Conservation (phyloP, 2,888 invertebrate genomes). For the Apotomis betuletana region DNA sequence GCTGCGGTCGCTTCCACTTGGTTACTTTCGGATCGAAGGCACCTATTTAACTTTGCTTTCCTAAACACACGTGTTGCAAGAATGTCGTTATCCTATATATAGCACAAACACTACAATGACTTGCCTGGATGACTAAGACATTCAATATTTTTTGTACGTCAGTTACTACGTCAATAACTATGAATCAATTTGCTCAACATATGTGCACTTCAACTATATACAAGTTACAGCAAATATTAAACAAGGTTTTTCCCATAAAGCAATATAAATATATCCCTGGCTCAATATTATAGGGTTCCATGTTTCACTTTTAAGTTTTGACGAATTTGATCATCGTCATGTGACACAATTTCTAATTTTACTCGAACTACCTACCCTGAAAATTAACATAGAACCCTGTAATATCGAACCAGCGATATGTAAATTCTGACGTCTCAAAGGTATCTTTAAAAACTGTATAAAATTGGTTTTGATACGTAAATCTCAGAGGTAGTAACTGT, state of each 20-base stretch:
- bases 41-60: constrained; percentile 22
- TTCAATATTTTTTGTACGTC: constrained; percentile 1
- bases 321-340: no score
- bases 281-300: no score
- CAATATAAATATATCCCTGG: no score
- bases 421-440: not conserved
- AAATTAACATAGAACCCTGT: no score
- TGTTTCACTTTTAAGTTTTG: no score
- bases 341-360: no score
- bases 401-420: no score
- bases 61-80: constrained; percentile 16
- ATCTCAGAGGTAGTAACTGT: constrained; percentile 62
- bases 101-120: not conserved
- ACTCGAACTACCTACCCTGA: no score
- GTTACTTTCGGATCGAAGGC: constrained; percentile 47
- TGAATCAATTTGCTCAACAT: constrained; percentile 1
- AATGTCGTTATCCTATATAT: constrained; percentile 11
- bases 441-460: constrained; percentile 14
- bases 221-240: not conserved
- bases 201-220: not conserved
- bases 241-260: not conserved
- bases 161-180: not conserved
- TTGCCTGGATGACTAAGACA: constrained; percentile 1
- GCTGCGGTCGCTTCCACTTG: constrained; percentile 67
- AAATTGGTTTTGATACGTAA: constrained; percentile 61